phyloP scores from a whole-genome alignment of 2,113 vertebrate genomes.

The human (Homo sapiens) region DNA sequence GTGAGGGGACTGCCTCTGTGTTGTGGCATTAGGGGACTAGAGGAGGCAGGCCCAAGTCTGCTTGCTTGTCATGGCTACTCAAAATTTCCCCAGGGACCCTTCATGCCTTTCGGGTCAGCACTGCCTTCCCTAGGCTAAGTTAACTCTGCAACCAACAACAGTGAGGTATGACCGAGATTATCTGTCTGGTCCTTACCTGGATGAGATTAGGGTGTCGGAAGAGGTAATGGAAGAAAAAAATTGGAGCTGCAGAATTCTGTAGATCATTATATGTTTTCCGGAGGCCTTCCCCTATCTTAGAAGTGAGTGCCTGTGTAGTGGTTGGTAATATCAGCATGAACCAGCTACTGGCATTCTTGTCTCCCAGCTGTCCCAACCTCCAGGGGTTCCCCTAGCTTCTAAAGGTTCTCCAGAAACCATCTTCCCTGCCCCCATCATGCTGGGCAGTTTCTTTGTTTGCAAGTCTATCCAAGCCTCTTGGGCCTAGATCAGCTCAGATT shows the following conservation, averaged over 20 bases:
- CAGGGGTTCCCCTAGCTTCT: neutral
- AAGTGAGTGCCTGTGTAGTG: neutral
- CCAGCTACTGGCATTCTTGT: neutral
- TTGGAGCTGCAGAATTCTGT: neutral
- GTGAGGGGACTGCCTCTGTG: neutral
- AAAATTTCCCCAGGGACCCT: too few species aligned
- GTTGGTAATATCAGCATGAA: too few species aligned
- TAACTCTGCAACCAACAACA: fast-evolving
- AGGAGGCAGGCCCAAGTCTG: neutral
- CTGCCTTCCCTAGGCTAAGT: neutral
- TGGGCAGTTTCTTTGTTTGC: neutral
- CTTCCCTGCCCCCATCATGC: neutral
- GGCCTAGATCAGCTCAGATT: neutral
- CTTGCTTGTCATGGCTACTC: neutral
- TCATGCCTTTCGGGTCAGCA: neutral
- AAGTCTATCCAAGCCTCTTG: neutral
- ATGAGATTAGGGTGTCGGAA: neutral
- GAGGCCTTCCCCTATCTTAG: neutral
- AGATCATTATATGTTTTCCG: neutral
- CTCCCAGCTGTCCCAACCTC: neutral
- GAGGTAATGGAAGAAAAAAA: neutral
- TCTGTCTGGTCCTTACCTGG: neutral
- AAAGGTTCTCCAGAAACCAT: neutral
- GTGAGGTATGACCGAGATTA: neutral
- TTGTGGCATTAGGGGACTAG: neutral